These are phyloP conservation scores for Piprites chloris DNA, from an alignment of 2,113 vertebrate species.

Conservation along the genomic window DNA sequence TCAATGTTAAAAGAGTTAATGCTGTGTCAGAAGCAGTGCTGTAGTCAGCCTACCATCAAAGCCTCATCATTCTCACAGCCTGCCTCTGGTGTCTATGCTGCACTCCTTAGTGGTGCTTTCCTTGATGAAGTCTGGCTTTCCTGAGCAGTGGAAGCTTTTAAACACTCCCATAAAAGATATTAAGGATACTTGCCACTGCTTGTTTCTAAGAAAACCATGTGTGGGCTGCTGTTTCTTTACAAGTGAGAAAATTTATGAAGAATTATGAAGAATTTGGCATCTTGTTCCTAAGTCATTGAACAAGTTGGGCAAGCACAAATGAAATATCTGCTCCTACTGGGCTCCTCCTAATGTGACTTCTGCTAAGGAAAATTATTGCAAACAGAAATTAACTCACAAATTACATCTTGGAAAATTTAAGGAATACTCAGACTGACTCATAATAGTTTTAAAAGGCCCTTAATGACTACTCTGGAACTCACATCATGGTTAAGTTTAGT, in stretches of 20 bases:
- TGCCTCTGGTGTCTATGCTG: background rate
- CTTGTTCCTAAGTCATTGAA: background rate
- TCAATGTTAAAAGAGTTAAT: background rate
- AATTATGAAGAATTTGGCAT: background rate
- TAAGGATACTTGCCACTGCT: background rate
- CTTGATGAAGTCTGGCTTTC: background rate
- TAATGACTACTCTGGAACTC: background rate
- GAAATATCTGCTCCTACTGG: background rate
- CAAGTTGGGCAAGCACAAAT: background rate
- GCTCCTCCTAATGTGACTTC: background rate
- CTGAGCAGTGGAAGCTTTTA: background rate
- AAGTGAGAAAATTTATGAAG: background rate
- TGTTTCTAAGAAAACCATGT: background rate
- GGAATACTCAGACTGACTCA: background rate
- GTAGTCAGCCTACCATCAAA: background rate
- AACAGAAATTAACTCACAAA: background rate
- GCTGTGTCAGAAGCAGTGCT: background rate
- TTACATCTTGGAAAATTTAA: background rate
- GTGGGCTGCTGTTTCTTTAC: background rate
- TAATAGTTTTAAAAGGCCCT: background rate
- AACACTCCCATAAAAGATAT: background rate
- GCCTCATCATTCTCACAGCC: background rate
- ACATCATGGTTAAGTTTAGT: background rate
- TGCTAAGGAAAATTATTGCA: background rate
- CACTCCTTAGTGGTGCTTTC: background rate